Evolutionary conservation across 2,113 vertebrate genomes (phyloP).

Genomic region (Stercorarius parasiticus): DNA sequence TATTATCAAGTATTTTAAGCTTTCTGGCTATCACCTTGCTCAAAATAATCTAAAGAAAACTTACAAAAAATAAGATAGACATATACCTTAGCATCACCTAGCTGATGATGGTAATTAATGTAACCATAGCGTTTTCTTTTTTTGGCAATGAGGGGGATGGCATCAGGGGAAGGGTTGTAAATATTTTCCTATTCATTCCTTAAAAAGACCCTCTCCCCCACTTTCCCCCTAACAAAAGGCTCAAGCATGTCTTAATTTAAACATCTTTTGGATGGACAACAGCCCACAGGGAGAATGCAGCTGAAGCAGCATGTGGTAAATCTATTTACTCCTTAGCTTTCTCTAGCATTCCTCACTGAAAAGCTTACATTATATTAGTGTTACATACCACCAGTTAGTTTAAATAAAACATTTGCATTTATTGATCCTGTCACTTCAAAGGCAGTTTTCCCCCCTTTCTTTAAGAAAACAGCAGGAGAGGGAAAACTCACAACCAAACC

Average conservation of each 20-base stretch:
- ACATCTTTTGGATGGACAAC: neutral
- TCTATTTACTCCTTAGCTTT: constrained; percentile 38
- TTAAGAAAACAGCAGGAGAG: constrained; percentile 44
- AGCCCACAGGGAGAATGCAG: neutral
- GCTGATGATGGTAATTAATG: neutral
- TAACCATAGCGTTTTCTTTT: neutral
- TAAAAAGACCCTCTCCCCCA: neutral
- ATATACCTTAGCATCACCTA: neutral
- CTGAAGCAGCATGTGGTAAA: constrained; percentile 50
- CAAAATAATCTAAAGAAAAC: neutral
- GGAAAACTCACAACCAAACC: constrained; percentile 2
- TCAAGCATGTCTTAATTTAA: constrained; percentile 35
- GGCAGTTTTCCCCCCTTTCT: neutral
- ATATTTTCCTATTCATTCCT: neutral
- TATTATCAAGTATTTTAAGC: neutral
- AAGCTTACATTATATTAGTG: constrained; percentile 45
- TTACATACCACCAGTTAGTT: constrained; percentile 33
- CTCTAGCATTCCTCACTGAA: constrained; percentile 21
- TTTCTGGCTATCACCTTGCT: neutral
- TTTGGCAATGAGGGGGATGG: neutral
- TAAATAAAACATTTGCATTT: constrained; percentile 31
- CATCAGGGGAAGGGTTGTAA: neutral
- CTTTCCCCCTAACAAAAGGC: neutral
- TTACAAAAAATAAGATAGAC: neutral
- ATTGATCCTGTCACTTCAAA: constrained; percentile 58